phyloP scores from a whole-genome alignment of 1,140 invertebrate species.

The Rhizoglyphus robini region DNA sequence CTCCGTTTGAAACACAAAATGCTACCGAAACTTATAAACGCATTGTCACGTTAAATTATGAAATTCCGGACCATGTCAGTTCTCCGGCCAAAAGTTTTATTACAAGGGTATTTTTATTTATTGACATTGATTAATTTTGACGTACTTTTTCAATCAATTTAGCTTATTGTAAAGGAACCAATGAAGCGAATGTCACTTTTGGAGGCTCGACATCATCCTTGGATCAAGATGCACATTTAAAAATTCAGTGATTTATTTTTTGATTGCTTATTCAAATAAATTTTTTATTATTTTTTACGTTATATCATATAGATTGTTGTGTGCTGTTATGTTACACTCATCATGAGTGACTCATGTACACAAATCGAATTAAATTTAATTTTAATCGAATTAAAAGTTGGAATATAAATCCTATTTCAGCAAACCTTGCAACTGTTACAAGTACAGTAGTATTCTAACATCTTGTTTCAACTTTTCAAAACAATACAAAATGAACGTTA shows the following conservation, averaged over 20 bases:
- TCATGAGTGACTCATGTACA: no score
- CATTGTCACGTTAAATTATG: constrained; percentile 56
- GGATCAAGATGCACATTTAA: constrained; percentile 43
- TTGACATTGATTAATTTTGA: not conserved
- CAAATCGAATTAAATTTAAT: not conserved
- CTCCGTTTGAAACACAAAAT: constrained; percentile 76
- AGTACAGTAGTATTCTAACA: no score
- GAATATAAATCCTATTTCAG: no score
- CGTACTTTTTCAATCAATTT: not conserved
- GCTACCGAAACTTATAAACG: constrained; percentile 61
- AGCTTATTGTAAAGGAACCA: constrained; percentile 54
- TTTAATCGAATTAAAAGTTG: not conserved
- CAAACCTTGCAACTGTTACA: no score
- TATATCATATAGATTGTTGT: not conserved
- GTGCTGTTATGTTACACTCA: not conserved
- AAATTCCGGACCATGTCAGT: constrained; percentile 56
- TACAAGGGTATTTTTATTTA: constrained; percentile 26
- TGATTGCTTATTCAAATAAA: not conserved
- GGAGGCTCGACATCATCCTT: constrained; percentile 59
- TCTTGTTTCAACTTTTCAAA: not conserved
- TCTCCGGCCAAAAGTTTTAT: constrained; percentile 67
- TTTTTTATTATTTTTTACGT: not conserved
- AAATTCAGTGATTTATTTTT: not conserved
- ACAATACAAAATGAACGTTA: not conserved
- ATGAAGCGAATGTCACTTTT: constrained; percentile 52